phyloP scores from a whole-genome alignment of 2,113 vertebrate genomes.

The Coregonus clupeaformis region DNA sequence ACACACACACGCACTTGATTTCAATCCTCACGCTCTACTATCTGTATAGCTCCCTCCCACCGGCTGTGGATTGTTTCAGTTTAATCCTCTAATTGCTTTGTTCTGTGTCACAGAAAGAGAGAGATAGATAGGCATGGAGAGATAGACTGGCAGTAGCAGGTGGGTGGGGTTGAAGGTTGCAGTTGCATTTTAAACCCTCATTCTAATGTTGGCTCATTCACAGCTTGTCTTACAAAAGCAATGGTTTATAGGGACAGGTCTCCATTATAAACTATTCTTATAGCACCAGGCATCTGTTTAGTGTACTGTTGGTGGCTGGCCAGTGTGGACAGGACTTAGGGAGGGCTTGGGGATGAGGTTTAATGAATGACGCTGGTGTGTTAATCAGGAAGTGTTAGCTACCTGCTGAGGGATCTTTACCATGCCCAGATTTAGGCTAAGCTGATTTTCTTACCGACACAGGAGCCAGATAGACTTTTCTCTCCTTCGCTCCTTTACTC shows the following conservation, averaged over 20 bases:
- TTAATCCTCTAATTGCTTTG: conserved; percentile 77
- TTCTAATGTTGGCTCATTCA: conserved; percentile 66
- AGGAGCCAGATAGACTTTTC: conserved; percentile 59
- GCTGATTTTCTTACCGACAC: conserved; percentile 79
- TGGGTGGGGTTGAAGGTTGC: too few relatives aligned
- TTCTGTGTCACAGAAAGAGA: conserved; percentile 52
- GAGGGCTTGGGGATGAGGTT: conserved; percentile 64
- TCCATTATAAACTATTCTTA: not conserved
- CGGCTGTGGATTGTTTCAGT: conserved; percentile 72
- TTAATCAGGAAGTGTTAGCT: conserved; percentile 80
- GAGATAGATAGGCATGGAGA: conserved; percentile 30
- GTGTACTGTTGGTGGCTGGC: too few relatives aligned
- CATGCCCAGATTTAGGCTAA: conserved; percentile 80
- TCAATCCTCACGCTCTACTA: too few relatives aligned
- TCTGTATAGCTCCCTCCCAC: conserved; percentile 24
- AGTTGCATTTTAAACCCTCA: conserved; percentile 67
- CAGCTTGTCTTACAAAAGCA: conserved; percentile 41
- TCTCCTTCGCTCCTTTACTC: not conserved
- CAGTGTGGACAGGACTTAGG: too few relatives aligned
- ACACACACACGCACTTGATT: too few relatives aligned
- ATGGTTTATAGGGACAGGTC: not conserved
- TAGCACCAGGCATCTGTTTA: not conserved
- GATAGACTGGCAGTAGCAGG: not conserved
- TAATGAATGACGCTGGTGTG: conserved; percentile 78
- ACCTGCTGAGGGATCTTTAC: conserved; percentile 82